Percentiles rank a stretch among this genome's conserved stretches.
phyloP scores from a whole-genome alignment of 2,113 vertebrate species.

The Cinclus mexicanus region DNA sequence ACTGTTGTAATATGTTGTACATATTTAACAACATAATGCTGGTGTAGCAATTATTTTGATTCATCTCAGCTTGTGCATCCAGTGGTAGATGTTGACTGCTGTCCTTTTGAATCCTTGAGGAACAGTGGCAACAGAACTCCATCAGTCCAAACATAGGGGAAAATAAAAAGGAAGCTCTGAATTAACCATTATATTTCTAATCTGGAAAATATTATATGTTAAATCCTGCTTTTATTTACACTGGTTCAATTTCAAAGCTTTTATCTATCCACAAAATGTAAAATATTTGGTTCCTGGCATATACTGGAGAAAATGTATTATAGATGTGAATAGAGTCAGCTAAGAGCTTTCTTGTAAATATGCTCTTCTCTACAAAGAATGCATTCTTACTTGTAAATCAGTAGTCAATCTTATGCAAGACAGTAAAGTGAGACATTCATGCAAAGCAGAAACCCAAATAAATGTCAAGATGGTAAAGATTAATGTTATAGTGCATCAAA shows the following conservation, averaged over 20 bases:
- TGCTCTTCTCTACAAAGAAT: neutral
- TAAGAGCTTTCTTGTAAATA: neutral
- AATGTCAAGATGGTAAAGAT: neutral
- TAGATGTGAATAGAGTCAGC: neutral
- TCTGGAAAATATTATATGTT: neutral
- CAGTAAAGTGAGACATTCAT: neutral
- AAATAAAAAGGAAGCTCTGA: neutral
- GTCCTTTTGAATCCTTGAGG: neutral
- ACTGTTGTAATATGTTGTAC: neutral
- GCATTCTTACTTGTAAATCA: neutral
- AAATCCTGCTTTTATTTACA: neutral
- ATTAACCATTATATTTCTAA: neutral
- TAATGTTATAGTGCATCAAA: neutral
- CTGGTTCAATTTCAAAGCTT: neutral
- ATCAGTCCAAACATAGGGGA: neutral
- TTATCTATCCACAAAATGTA: neutral
- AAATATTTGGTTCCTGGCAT: neutral
- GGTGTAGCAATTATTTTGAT: neutral
- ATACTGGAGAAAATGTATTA: neutral
- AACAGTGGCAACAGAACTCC: neutral
- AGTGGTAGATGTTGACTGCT: neutral
- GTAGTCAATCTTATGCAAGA: neutral
- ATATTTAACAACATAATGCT: neutral
- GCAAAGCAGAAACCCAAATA: constrained; percentile 1
- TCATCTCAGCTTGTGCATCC: neutral